Evolutionary conservation across 64 coral and sea anemone genomes (phyloP).

Genomic region (Stichodactyla helianthus): DNA sequence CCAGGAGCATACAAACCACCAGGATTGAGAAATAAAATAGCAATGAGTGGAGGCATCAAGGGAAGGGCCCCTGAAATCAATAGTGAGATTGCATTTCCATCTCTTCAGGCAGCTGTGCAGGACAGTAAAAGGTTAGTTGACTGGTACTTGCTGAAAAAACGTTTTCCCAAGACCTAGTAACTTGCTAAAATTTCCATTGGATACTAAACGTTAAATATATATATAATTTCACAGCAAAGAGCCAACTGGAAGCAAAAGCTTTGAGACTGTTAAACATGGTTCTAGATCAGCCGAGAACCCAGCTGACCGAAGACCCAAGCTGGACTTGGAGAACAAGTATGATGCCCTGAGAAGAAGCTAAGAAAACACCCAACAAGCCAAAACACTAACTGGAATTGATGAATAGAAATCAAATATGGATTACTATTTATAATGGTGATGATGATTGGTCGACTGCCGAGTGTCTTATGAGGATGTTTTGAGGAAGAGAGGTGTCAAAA

Average conservation of each 20-base stretch:
- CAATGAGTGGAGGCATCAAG: constrained; percentile 33
- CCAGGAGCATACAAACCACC: constrained; percentile 77
- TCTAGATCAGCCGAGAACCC: constrained; percentile 46
- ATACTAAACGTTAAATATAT: background rate
- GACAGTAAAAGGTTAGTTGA: constrained; percentile 39
- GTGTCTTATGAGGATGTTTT: background rate
- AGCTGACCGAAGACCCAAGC: constrained; percentile 45
- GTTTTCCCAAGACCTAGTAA: background rate
- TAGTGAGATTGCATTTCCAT: constrained; percentile 95
- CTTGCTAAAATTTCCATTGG: no score
- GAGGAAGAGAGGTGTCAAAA: background rate
- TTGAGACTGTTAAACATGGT: constrained; percentile 67
- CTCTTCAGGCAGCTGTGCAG: constrained; percentile 40
- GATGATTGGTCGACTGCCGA: background rate
- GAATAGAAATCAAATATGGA: background rate
- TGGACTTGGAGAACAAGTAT: constrained; percentile 75
- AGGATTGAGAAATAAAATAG: constrained; percentile 57
- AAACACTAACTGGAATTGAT: constrained; percentile 3
- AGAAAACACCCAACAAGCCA: background rate
- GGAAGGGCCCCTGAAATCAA: constrained; percentile 83
- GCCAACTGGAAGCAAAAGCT: constrained; percentile 50
- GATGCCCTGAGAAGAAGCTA: constrained; percentile 64
- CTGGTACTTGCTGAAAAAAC: background rate
- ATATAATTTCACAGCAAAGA: constrained; percentile 31
- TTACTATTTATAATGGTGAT: background rate